Evolutionary conservation across 2,113 vertebrate species (phyloP), one percentile per base, ranked within the genome.

Genomic region (Hippocampus guttulatus): DNA sequence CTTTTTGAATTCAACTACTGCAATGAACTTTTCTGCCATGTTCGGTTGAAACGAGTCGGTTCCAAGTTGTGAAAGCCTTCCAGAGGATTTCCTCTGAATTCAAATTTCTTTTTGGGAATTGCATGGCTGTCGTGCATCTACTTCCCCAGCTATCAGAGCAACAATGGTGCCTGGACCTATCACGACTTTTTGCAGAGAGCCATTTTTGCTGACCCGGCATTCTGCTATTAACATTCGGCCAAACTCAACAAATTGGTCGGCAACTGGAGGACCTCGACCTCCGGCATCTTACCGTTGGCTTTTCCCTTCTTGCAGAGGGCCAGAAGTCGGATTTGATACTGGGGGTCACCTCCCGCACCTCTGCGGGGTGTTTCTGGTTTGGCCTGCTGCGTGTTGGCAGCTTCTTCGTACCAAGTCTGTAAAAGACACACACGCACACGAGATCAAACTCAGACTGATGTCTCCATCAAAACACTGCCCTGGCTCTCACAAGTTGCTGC

Each of bases 331-430:
- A 51, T 58, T 40, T 87, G 69, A 67, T 70, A 63, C 5, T 76
- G 12, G 15, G 16, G 0, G 21, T 10, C 40, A 14, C 1, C 58
- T 7, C 62, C 18, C 8, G 18, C 30, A 33, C 8, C 8, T 55
- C 1, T 0, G 3, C 25, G 58, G 38, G 40, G 0, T 8, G 27
- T 0, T 30, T 25, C 20, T 4, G 68, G 0, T n/a, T 49, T 49
- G 25, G 15, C 62, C 54, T 83, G 43, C 16, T 69, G n/a, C 23
- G 54, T 40, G 6, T 61, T 6, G 10, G 68, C n/a, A 0, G 47
- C 55, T 21, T 84, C 69, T 58, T 93, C 84, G 70, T 84, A 88
- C 89, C 84, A 93, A 18, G 78, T 73, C 95, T 97, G 86, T 14
- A 68, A 77, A 81, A 18, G 8, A 84, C 41, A 76, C 45, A 79